A percentile compares a stretch with the other conserved stretches of the same genome.
phyloP scores from a whole-genome alignment of 53 echinoderm and acorn worm genomes.

The Echinarachnius parma region DNA sequence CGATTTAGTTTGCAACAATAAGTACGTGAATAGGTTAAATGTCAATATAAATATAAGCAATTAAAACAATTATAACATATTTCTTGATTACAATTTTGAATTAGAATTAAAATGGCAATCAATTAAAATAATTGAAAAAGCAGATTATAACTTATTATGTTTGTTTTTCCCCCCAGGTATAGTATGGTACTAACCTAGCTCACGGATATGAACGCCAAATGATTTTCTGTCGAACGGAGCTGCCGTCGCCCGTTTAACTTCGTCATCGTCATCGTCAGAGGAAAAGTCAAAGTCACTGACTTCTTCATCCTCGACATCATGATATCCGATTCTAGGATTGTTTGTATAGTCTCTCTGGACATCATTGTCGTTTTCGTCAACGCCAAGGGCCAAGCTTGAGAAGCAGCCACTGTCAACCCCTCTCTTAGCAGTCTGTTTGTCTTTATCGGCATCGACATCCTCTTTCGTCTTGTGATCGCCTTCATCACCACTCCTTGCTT shows the following conservation, averaged over 20 bases:
- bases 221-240: constrained; percentile 66
- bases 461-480: no score
- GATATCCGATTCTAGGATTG: constrained; percentile 20
- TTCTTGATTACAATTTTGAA: no score
- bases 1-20: no score
- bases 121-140: no score
- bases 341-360: constrained; percentile 14
- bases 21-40: no score
- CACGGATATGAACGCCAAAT: constrained; percentile 88
- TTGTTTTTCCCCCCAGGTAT: no score
- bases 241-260: constrained; percentile 8
- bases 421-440: no score
- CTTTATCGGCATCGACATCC: no score
- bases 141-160: no score
- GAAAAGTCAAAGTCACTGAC: constrained; percentile 43
- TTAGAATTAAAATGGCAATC: no score
- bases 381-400: constrained; percentile 10
- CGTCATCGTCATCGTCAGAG: constrained; percentile 19
- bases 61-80: no score
- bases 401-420: constrained; percentile 30
- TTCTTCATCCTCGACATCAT: constrained; percentile 30
- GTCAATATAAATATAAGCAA: no score
- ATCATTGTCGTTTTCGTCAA: constrained; percentile 39
- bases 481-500: background rate
- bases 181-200: constrained; percentile 80